A percentile compares a stretch with the other conserved stretches of the same genome.
Conservation (phyloP, 2,797 vertebrate species). For the Picus viridis region DNA sequence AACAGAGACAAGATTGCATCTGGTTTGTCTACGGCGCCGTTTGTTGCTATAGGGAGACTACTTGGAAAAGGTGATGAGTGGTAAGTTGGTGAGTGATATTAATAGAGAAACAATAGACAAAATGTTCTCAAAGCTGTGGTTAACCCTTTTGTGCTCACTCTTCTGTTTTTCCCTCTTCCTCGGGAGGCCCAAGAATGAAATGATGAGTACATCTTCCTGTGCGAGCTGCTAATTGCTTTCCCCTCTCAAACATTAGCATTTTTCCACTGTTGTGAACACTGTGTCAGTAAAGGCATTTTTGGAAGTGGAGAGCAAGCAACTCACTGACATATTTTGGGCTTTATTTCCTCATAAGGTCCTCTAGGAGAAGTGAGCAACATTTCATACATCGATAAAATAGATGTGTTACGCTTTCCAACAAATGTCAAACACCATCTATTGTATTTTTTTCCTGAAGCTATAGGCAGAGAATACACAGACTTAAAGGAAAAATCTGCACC, state of each 20-base stretch:
- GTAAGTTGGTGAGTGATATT: slow-evolving; percentile 58
- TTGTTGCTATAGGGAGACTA: slow-evolving; percentile 58
- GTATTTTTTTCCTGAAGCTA: neutral
- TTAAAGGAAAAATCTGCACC: neutral
- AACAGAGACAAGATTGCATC: slow-evolving; percentile 54
- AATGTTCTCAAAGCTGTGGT: slow-evolving; percentile 20
- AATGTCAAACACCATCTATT: neutral
- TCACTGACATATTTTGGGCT: neutral
- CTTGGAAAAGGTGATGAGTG: slow-evolving; percentile 61
- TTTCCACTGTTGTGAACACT: neutral
- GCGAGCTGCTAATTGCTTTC: neutral
- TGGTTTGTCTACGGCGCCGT: slow-evolving; percentile 55
- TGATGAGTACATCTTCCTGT: neutral
- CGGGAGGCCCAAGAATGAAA: neutral
- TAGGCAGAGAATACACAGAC: neutral
- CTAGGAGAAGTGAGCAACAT: neutral
- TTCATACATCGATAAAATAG: neutral
- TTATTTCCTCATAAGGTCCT: neutral
- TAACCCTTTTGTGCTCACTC: slow-evolving; percentile 34
- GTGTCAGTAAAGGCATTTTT: neutral
- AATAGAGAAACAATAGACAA: slow-evolving; percentile 65
- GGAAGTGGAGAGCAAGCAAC: neutral
- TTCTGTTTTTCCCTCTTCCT: neutral
- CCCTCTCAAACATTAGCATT: neutral
- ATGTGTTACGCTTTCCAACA: neutral